Evolutionary conservation across 1,140 invertebrate species (phyloP).

Genomic region (Saccostrea glomerata): DNA sequence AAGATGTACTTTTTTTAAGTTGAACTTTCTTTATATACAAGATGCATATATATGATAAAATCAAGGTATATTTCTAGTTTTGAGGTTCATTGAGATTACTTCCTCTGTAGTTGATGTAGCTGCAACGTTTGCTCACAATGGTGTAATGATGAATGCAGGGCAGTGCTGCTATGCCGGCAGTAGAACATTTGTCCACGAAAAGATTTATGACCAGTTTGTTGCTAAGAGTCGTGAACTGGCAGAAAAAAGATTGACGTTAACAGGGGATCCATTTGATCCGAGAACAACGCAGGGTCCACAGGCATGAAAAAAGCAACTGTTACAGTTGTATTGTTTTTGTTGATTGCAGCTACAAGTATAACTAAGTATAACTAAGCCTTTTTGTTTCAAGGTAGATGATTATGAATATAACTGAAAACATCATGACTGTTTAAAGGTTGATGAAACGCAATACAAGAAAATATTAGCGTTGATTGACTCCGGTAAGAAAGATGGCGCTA

Average conservation of each 20-base stretch:
- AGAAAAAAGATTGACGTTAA: slow-evolving; percentile 81
- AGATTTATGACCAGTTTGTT: slow-evolving; percentile 78
- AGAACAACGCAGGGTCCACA: slow-evolving; percentile 89
- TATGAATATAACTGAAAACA: neutral
- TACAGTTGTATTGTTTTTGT: neutral
- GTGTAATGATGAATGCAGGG: slow-evolving; percentile 88
- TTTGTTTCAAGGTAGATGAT: too few relatives aligned
- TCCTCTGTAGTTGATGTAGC: slow-evolving; percentile 89
- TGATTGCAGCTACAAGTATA: neutral
- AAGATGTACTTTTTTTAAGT: too few relatives aligned
- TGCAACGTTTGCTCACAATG: slow-evolving; percentile 86
- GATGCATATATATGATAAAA: too few relatives aligned
- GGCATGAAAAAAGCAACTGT: slow-evolving; percentile 78
- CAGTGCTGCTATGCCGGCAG: slow-evolving; percentile 76
- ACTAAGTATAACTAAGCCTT: too few relatives aligned
- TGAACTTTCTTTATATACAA: too few relatives aligned
- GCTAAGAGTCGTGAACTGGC: slow-evolving; percentile 83
- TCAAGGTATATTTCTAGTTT: too few relatives aligned
- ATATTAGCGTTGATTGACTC: slow-evolving; percentile 88
- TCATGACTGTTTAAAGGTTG: slow-evolving; percentile 80
- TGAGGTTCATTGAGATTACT: too few relatives aligned
- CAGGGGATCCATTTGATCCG: slow-evolving; percentile 90
- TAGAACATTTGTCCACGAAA: slow-evolving; percentile 76
- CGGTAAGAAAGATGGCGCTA: slow-evolving; percentile 93
- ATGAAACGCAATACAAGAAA: slow-evolving; percentile 90